Evolutionary conservation across 1,140 invertebrate genomes (phyloP).

Genomic region (Drosophila virilis): DNA sequence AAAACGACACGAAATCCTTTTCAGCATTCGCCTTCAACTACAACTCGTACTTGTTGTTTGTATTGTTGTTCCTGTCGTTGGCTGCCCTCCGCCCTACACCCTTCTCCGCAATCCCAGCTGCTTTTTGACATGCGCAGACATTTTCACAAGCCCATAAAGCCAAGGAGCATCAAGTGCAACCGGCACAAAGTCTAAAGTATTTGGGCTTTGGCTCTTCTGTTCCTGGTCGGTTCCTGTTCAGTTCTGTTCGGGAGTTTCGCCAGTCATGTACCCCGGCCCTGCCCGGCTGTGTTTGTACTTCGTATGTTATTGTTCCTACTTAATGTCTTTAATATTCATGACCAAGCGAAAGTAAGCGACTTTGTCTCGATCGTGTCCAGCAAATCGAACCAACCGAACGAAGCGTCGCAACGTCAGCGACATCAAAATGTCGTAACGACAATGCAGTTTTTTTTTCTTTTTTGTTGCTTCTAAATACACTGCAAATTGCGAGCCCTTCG

Average conservation of each 20-base stretch:
- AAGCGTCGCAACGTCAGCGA: slow-evolving; percentile 35
- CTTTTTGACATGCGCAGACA: slow-evolving; percentile 77
- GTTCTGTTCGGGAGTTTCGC: slow-evolving; percentile 23
- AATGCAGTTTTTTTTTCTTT: background rate
- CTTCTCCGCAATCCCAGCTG: slow-evolving; percentile 1
- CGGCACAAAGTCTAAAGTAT: slow-evolving; percentile 19
- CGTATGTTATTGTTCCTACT: slow-evolving; percentile 77
- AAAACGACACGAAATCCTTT: slow-evolving; percentile 81
- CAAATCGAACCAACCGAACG: slow-evolving; percentile 66
- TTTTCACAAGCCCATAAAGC: slow-evolving; percentile 74
- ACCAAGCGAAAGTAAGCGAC: slow-evolving; percentile 83
- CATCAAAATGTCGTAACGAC: slow-evolving; percentile 38
- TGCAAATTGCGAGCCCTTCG: background rate
- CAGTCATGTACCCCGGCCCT: slow-evolving; percentile 25
- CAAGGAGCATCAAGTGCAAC: slow-evolving; percentile 68
- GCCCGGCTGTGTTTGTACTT: slow-evolving; percentile 15
- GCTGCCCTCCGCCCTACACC: background rate
- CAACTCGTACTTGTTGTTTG: background rate
- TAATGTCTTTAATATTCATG: slow-evolving; percentile 83
- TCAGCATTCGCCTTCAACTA: slow-evolving; percentile 17
- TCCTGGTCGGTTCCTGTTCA: background rate
- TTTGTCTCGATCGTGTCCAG: slow-evolving; percentile 80
- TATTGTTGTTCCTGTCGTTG: slow-evolving; percentile 14
- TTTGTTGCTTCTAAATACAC: background rate
- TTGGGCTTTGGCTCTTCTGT: slow-evolving; percentile 22